A percentile compares a stretch with the other conserved stretches of the same genome.
phyloP scores from a whole-genome alignment of 2,888 invertebrate species.

The Gasteruption jaculator region DNA sequence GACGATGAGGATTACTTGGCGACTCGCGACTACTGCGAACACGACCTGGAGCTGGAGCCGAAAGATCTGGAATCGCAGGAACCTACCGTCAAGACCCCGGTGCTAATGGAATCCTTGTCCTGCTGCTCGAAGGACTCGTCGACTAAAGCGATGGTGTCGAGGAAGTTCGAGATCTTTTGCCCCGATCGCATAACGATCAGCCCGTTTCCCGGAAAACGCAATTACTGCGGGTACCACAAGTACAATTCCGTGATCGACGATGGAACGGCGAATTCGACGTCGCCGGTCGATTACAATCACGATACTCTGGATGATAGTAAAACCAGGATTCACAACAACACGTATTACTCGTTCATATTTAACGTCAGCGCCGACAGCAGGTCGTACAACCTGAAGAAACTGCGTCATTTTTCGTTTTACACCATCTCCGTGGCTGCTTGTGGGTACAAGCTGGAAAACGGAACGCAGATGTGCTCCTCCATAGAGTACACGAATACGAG shows the following conservation, averaged over 20 bases:
- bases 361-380: conserved; percentile 29
- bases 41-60: conserved; percentile 27
- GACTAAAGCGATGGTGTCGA: conserved; percentile 13
- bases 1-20: conserved; percentile 37
- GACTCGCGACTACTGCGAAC: conserved; percentile 51
- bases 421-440: conserved; percentile 61
- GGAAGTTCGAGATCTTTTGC: conserved; percentile 37
- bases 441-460: conserved; percentile 40
- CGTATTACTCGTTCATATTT: conserved; percentile 26
- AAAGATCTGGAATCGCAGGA: conserved; percentile 23
- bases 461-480: conserved; percentile 37
- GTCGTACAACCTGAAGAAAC: conserved; percentile 39
- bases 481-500: conserved; percentile 41
- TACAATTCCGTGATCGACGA: conserved; percentile 21
- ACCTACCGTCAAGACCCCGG: conserved; percentile 24
- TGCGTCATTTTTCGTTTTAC: conserved; percentile 60
- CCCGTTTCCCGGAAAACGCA: conserved; percentile 27
- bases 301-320: conserved; percentile 17
- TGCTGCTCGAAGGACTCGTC: conserved; percentile 29
- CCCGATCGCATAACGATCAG: conserved; percentile 31
- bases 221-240: conserved; percentile 31
- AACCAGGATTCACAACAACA: conserved; percentile 20
- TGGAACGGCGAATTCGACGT: background rate
- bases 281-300: conserved; percentile 6
- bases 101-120: conserved; percentile 9